These are phyloP conservation scores for Bellardia pandia DNA, from an alignment of 2,888 invertebrate species.

Conservation along the genomic window DNA sequence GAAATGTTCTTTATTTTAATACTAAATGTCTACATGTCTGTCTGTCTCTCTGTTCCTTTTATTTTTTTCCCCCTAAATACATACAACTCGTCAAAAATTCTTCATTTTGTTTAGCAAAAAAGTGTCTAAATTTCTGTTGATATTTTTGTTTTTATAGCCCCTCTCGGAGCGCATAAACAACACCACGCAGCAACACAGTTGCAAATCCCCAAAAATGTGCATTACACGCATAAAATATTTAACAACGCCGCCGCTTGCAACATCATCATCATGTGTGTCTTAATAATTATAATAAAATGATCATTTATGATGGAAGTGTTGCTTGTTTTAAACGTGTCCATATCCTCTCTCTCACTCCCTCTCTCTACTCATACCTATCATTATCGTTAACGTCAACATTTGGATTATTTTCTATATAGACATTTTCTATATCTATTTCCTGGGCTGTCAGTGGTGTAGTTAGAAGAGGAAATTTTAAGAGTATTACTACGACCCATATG, in stretches of 20 bases:
- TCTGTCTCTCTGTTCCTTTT: conserved; percentile 1
- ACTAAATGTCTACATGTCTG: conserved; percentile 54
- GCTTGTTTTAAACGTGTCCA: conserved; percentile 38
- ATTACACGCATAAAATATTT: conserved; percentile 69
- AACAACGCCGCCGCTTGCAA: conserved; percentile 58
- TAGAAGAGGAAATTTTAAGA: background rate
- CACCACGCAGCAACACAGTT: conserved; percentile 20
- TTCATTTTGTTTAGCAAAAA: conserved; percentile 21
- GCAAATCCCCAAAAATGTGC: conserved; percentile 53
- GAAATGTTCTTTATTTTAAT: conserved; percentile 20
- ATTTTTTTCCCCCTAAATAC: background rate
- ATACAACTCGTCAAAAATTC: conserved; percentile 27
- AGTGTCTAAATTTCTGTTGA: background rate
- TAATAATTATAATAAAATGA: conserved; percentile 19
- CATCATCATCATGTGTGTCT: background rate
- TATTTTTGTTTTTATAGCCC: conserved; percentile 5
- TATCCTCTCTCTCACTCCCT: background rate
- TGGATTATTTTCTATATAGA: conserved; percentile 49
- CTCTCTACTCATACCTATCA: conserved; percentile 31
- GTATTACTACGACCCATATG: too few relatives aligned
- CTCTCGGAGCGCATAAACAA: conserved; percentile 31
- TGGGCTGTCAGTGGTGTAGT: conserved; percentile 27
- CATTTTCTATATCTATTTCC: conserved; percentile 49
- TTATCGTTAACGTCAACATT: conserved; percentile 45
- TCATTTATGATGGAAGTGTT: conserved; percentile 43